These are phyloP conservation scores for Masnerella sp. DNA, from an alignment of 2,888 invertebrate species.

Conservation along the genomic window DNA sequence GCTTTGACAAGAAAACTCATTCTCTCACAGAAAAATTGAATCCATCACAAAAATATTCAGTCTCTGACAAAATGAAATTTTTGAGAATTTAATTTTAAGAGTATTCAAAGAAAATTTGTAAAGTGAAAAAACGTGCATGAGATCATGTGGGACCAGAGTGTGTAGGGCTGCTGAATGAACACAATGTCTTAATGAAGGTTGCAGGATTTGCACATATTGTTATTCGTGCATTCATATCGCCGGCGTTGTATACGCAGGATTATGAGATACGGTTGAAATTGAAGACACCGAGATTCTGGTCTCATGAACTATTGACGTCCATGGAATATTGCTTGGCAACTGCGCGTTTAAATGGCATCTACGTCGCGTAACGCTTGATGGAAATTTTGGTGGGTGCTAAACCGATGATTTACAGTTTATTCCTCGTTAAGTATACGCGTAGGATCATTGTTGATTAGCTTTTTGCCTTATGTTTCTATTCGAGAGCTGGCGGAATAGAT, in stretches of 20 bases:
- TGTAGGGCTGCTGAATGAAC: constrained; percentile 32
- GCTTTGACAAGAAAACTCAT: no score
- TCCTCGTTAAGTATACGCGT: constrained; percentile 14
- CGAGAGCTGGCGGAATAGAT: no score
- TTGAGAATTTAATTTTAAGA: no score
- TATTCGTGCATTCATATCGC: constrained; percentile 38
- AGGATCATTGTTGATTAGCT: constrained; percentile 24
- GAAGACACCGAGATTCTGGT: constrained; percentile 32
- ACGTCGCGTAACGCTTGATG: constrained; percentile 10
- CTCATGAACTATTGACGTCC: constrained; percentile 25
- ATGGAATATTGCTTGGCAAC: constrained; percentile 30
- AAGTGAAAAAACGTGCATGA: no score
- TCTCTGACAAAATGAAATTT: no score
- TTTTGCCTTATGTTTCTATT: no score
- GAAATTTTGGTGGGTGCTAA: constrained; percentile 13
- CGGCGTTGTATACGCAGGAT: constrained; percentile 7
- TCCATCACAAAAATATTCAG: no score
- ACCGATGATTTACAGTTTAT: constrained; percentile 15
- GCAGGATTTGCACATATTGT: constrained; percentile 43
- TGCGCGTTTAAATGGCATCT: constrained; percentile 16
- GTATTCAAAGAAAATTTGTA: no score
- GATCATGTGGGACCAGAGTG: constrained; percentile 2
- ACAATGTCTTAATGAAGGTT: constrained; percentile 49
- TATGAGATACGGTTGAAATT: constrained; percentile 31
- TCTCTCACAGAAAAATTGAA: no score